Conservation (phyloP, 2,113 vertebrate species). For the Vombatus ursinus region DNA sequence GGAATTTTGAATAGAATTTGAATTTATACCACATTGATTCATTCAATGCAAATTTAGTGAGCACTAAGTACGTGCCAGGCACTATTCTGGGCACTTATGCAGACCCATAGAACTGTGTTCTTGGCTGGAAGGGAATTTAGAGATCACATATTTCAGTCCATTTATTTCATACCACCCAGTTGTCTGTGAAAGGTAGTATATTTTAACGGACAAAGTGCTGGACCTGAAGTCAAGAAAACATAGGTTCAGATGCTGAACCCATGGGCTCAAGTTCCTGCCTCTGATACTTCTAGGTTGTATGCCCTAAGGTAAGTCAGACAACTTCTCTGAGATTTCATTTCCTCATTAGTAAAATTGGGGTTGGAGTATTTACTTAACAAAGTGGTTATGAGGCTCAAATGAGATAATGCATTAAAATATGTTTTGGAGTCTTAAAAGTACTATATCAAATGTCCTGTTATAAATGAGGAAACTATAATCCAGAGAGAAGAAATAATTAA, state of each 20-base stretch:
- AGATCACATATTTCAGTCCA: background rate
- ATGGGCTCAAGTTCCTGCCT: background rate
- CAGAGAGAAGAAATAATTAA: background rate
- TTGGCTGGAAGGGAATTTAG: background rate
- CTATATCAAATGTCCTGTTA: background rate
- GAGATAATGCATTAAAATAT: background rate
- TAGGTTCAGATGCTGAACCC: background rate
- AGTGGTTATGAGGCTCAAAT: background rate
- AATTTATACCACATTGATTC: conserved; percentile 23
- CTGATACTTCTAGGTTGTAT: background rate
- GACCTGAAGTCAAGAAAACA: background rate
- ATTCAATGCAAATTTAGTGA: conserved; percentile 29
- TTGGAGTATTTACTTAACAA: background rate
- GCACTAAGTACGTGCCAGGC: background rate
- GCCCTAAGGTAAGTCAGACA: background rate
- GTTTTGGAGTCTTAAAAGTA: background rate
- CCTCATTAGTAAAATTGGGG: background rate
- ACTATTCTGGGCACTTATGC: background rate
- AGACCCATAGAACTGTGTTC: background rate
- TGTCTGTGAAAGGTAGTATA: background rate
- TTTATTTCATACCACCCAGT: background rate
- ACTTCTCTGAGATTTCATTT: background rate
- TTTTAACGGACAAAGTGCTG: background rate
- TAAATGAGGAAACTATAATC: background rate
- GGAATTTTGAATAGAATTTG: conserved; percentile 29